Percentiles rank a stretch among this genome's conserved stretches.
Evolutionary conservation across 2,797 vertebrate species (phyloP).

Genomic region (Borostomias antarcticus): DNA sequence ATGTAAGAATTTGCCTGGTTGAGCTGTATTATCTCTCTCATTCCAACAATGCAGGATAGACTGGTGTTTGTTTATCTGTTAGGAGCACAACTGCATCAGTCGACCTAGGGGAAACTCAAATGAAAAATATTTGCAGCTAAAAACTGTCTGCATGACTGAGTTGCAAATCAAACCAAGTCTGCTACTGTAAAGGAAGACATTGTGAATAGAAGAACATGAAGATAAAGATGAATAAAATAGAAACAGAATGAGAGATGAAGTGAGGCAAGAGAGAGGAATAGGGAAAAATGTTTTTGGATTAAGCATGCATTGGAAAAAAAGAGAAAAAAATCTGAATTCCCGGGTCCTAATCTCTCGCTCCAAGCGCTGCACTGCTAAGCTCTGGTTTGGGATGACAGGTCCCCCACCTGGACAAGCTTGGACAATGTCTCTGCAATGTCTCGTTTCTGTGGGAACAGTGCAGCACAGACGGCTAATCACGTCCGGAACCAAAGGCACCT

Average conservation of each 20-base stretch:
- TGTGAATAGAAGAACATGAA: constrained; percentile 64
- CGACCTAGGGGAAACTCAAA: constrained; percentile 40
- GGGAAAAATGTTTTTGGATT: constrained; percentile 68
- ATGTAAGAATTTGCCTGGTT: constrained; percentile 45
- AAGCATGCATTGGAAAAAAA: constrained; percentile 69
- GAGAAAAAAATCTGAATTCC: constrained; percentile 67
- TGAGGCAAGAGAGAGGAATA: constrained; percentile 46
- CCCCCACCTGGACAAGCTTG: constrained; percentile 88
- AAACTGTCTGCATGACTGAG: constrained; percentile 55
- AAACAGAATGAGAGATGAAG: constrained; percentile 53
- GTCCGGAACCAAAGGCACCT: constrained; percentile 85
- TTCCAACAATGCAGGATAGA: constrained; percentile 51
- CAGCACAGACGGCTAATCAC: constrained; percentile 80
- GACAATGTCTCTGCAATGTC: constrained; percentile 84
- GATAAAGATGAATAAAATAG: constrained; percentile 66
- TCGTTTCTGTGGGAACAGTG: constrained; percentile 82
- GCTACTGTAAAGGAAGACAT: constrained; percentile 53
- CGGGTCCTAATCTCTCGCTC: constrained; percentile 81
- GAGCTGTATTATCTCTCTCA: constrained; percentile 49
- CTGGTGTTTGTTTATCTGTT: constrained; percentile 53
- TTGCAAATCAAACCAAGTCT: constrained; percentile 58
- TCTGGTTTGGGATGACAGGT: constrained; percentile 84
- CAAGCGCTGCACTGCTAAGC: constrained; percentile 79
- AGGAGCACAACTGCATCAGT: constrained; percentile 37
- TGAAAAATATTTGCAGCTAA: constrained; percentile 48